These are phyloP conservation scores for Plagodis dolabraria DNA, from an alignment of 2,888 invertebrate genomes.

Conservation along the genomic window DNA sequence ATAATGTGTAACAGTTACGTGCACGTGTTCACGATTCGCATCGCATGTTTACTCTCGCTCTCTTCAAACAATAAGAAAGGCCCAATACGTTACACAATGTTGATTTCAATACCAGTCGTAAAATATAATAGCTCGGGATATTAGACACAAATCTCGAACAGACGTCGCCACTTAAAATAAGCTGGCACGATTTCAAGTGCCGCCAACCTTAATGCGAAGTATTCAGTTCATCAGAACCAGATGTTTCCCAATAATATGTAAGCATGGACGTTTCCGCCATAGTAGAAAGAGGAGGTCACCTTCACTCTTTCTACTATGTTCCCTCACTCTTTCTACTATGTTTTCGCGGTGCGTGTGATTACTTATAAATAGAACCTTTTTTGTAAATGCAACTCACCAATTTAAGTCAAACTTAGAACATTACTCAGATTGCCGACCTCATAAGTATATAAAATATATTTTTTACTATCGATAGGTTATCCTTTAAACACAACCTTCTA, in stretches of 20 bases:
- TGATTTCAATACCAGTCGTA: conserved; percentile 61
- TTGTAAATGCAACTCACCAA: too few relatives aligned
- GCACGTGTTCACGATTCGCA: conserved; percentile 6
- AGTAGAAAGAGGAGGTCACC: too few relatives aligned
- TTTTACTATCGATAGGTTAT: too few relatives aligned
- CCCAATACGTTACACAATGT: conserved; percentile 40
- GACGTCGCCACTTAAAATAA: conserved; percentile 82
- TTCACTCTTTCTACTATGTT: too few relatives aligned
- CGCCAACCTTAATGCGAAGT: conserved; percentile 79
- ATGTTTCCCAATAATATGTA: conserved; percentile 75
- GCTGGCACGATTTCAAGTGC: conserved; percentile 82
- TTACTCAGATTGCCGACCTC: background rate
- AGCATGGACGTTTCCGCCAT: conserved; percentile 66
- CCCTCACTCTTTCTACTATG: too few relatives aligned
- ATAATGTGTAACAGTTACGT: conserved; percentile 9
- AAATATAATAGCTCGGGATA: conserved; percentile 63
- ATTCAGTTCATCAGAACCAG: conserved; percentile 83
- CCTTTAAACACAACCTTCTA: too few relatives aligned
- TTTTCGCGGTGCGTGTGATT: conserved; percentile 53
- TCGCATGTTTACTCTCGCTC: conserved; percentile 19
- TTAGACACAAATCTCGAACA: conserved; percentile 77
- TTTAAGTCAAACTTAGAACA: conserved; percentile 4
- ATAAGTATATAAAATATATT: background rate
- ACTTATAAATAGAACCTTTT: conserved; percentile 53
- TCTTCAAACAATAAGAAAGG: conserved; percentile 22